Evolutionary conservation across 2,888 invertebrate genomes (phyloP), one percentile per base, ranked within the genome.

Genomic region (Deilephila elpenor): DNA sequence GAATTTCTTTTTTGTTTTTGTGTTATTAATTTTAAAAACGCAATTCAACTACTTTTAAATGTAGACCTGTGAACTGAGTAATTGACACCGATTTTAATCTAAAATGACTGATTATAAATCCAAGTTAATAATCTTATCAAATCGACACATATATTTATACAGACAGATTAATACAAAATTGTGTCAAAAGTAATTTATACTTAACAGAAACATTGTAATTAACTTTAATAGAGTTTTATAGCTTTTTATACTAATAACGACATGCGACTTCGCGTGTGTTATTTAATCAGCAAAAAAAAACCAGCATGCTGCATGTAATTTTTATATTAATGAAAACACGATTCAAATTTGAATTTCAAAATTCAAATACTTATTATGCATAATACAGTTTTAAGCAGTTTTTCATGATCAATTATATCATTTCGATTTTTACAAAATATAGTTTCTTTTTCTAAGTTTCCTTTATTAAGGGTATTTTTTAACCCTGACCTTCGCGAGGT

Each of bases 111-210:
- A 67, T 25, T 51, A 67, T 51, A 44, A 51, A 67, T 25, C 44
- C 29, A 5, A 34, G 51, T 14, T 67, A 20, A 51, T 44, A 7
- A 64, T 51, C 51, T 51, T 67, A 67, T 67, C 67, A 67, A 44
- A 67, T 51, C 44, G 17, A 67, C 44, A 51, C 44, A 51, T 67
- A 25, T 51, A 67, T 44, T 37, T n/a, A 14, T 51, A 51, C 44
- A 44, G 25, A 51, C 44, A 67, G 64, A 67, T 64, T 64, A 64
- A 37, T 51, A 17, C 25, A 5, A 67, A 67, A 67, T 51, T 11
- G 51, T 67, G 51, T 29, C 51, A 67, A 17, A 67, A 51, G 25
- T 67, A 51, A 67, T 67, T 67, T 51, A 67, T 67, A 25, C 44
- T 7, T 4, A 67, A 51, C 7, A 34, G 25, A 14, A 67, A 67